Conservation (phyloP, 2,113 vertebrate genomes). For the Oreotrochilus melanogaster region DNA sequence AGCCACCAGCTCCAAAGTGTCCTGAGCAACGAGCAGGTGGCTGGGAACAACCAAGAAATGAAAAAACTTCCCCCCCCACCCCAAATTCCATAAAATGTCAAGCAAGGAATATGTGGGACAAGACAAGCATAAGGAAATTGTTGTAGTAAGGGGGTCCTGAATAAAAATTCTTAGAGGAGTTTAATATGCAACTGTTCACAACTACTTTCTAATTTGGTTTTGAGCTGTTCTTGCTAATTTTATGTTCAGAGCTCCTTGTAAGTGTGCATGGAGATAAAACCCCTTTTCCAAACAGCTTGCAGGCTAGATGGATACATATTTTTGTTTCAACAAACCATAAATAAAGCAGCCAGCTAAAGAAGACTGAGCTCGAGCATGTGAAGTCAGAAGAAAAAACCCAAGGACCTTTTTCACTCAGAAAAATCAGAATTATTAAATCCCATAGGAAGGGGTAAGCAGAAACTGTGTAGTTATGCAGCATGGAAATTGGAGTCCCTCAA, state of each 20-base stretch:
- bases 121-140: neutral
- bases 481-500: neutral
- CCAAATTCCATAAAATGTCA: neutral
- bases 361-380: neutral
- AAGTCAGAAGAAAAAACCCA: neutral
- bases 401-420: neutral
- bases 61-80: neutral
- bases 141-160: neutral
- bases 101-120: neutral
- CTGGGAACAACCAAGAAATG: neutral
- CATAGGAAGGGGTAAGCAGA: neutral
- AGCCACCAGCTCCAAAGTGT: neutral
- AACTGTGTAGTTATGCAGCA: neutral
- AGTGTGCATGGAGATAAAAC: neutral
- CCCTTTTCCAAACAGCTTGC: neutral
- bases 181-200: neutral
- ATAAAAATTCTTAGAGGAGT: neutral
- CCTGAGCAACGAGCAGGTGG: neutral
- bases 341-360: neutral
- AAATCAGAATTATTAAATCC: neutral
- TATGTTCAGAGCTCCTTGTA: neutral
- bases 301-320: neutral
- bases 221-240: neutral
- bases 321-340: neutral
- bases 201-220: neutral